Percentiles rank a stretch among this genome's conserved stretches.
phyloP scores from a whole-genome alignment of 1,140 invertebrate genomes.

The Tetramorium parvispinum region DNA sequence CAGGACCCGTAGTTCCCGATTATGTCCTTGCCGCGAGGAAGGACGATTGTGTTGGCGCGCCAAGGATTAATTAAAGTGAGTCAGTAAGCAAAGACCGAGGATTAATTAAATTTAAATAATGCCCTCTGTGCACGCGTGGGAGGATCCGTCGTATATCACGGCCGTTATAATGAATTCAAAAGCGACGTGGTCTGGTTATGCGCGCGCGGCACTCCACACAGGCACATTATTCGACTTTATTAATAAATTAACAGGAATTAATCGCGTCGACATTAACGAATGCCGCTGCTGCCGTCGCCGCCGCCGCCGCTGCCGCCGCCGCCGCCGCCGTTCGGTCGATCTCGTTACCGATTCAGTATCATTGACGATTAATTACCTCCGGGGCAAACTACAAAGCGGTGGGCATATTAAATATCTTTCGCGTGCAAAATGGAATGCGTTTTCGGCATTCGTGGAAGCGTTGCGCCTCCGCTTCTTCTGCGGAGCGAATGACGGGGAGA shows the following conservation, averaged over 20 bases:
- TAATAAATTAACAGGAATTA: conserved; percentile 59
- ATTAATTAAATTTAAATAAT: conserved; percentile 59
- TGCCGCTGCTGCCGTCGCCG: not conserved
- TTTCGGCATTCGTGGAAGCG: not conserved
- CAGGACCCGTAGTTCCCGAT: not conserved
- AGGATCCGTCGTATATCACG: conserved; percentile 37
- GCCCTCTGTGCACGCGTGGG: not conserved
- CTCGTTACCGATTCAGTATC: conserved; percentile 34
- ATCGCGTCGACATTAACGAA: not conserved
- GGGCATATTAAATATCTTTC: conserved; percentile 22
- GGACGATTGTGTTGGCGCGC: not conserved
- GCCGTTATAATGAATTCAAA: conserved; percentile 45
- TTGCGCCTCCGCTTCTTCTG: too few relatives aligned
- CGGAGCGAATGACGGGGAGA: conserved; percentile 37
- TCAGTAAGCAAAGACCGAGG: conserved; percentile 8
- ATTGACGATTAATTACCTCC: conserved; percentile 25
- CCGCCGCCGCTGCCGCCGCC: not conserved
- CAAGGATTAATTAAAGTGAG: conserved; percentile 40
- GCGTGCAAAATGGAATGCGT: conserved; percentile 7
- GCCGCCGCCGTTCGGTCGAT: not conserved
- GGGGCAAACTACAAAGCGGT: not conserved
- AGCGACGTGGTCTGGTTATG: not conserved
- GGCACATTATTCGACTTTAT: conserved; percentile 35
- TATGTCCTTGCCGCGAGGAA: too few relatives aligned
- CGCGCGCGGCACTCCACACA: not conserved